Conservation (phyloP, 2,888 invertebrate genomes). For the Clostera curtula region DNA sequence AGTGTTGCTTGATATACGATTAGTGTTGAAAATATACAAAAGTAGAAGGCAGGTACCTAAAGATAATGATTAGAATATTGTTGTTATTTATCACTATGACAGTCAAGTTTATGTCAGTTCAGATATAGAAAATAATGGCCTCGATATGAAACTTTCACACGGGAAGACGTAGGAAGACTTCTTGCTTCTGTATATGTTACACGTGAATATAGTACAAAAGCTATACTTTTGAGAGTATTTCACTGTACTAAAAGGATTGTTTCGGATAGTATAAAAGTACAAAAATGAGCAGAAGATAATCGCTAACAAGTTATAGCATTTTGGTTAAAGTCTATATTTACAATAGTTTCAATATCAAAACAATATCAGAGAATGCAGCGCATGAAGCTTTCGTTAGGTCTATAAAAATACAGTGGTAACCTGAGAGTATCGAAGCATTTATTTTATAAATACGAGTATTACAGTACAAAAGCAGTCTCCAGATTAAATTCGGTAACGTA, state of each 20-base stretch:
- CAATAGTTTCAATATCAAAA: slow-evolving; percentile 34
- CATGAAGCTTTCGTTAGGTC: slow-evolving; percentile 46
- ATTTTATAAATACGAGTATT: slow-evolving; percentile 54
- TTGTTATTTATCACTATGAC: slow-evolving; percentile 20
- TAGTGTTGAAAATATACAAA: slow-evolving; percentile 4
- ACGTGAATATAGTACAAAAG: slow-evolving; percentile 29
- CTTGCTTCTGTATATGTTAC: slow-evolving; percentile 33
- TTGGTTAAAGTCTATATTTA: slow-evolving; percentile 49
- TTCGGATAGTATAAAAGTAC: slow-evolving; percentile 64
- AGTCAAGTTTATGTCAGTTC: slow-evolving; percentile 27
- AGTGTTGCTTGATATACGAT: too few species aligned
- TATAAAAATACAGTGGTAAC: slow-evolving; percentile 72
- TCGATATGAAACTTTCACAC: slow-evolving; percentile 37
- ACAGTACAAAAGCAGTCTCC: slow-evolving; percentile 76
- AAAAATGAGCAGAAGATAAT: slow-evolving; percentile 57
- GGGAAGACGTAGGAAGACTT: slow-evolving; percentile 69
- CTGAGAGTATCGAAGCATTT: slow-evolving; percentile 61
- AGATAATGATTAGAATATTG: slow-evolving; percentile 15
- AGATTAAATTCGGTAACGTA: slow-evolving; percentile 76
- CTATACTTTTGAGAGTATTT: slow-evolving; percentile 23
- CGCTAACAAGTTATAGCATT: slow-evolving; percentile 37
- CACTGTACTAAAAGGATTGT: slow-evolving; percentile 22
- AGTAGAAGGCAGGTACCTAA: too few species aligned
- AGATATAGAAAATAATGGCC: slow-evolving; percentile 31
- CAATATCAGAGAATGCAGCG: slow-evolving; percentile 26